These are phyloP conservation scores for Platyscapa corneri DNA, from an alignment of 1,140 invertebrate genomes.

Conservation along the genomic window DNA sequence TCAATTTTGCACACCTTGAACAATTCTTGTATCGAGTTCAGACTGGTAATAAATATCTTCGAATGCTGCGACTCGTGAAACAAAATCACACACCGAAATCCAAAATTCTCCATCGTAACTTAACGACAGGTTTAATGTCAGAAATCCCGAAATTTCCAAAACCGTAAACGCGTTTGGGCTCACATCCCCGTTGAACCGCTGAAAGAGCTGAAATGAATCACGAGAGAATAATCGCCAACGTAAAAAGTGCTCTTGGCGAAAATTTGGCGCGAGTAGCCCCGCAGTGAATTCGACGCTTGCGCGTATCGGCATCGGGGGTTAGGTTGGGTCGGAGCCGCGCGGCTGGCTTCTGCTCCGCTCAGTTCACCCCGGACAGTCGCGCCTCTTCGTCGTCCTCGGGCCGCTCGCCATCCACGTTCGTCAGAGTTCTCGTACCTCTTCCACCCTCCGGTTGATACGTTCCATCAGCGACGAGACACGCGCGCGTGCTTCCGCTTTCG, in stretches of 20 bases:
- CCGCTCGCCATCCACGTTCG: background rate
- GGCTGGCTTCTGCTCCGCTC: background rate
- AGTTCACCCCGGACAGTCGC: conserved; percentile 47
- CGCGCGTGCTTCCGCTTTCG: background rate
- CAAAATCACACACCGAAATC: too few relatives aligned
- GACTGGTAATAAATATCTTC: too few relatives aligned
- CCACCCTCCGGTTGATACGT: background rate
- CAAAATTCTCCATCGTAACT: too few relatives aligned
- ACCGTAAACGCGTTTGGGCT: too few relatives aligned
- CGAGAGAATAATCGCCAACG: too few relatives aligned
- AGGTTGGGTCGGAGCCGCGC: conserved; percentile 34
- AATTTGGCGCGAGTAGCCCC: background rate
- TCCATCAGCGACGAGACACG: background rate
- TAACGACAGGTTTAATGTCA: too few relatives aligned
- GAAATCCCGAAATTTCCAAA: too few relatives aligned
- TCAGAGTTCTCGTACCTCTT: background rate
- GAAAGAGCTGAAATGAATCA: too few relatives aligned
- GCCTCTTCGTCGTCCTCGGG: background rate
- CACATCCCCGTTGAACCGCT: too few relatives aligned
- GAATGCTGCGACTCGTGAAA: too few relatives aligned
- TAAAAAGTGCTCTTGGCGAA: background rate
- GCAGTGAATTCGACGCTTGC: background rate
- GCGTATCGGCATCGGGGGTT: background rate
- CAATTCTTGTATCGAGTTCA: too few relatives aligned
- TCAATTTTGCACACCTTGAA: too few relatives aligned